Evolutionary conservation across 2,113 vertebrate species (phyloP), one percentile per base, ranked within the genome.

Genomic region (Nettapus auritus): DNA sequence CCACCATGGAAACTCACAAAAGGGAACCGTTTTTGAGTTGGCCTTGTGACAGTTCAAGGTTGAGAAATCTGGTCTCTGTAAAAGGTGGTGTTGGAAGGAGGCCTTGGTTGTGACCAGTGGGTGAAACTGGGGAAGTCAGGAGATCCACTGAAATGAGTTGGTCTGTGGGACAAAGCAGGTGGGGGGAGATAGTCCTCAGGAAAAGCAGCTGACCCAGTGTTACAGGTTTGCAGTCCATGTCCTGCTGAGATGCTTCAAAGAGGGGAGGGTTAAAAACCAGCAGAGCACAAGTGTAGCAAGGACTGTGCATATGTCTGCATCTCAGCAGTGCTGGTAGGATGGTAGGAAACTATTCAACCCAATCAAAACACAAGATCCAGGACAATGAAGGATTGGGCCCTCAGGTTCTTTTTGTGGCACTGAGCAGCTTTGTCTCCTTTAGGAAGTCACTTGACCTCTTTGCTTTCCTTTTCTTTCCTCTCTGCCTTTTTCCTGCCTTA

Each of bases 11-110:
- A 19, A 25, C 15, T 4, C 12, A 6, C 55, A 18, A 1, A 3
- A 3, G 0, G 3, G 7, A 12, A 16, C 33, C 28, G 0, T 6
- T 23, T 26, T 17, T 6, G 11, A 11, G n/a, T 9, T 2, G 6
- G 62, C 2, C 7, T 11, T 10, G 34, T 8, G 11, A 26, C 9
- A 5, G 16, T 12, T 28, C 21, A 46, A 13, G 55, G 34, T 34
- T 48, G 34, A 29, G 33, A 18, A 40, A 8, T 25, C 13, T 21
- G 28, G 21, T 21, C 28, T 17, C 22, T n/a, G 13, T 7, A 3
- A 67, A 28, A 53, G 6, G 22, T 22, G 59, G 34, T 52, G 9
- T 16, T 48, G 46, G 42, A 56, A 46, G 9, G 17, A 50, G 28
- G 38, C 25, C 60, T 83, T 52, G 64, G 25, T 46, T 70, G 22